Evolutionary conservation across 2,113 vertebrate genomes (phyloP).

Genomic region (Butorides virescens): DNA sequence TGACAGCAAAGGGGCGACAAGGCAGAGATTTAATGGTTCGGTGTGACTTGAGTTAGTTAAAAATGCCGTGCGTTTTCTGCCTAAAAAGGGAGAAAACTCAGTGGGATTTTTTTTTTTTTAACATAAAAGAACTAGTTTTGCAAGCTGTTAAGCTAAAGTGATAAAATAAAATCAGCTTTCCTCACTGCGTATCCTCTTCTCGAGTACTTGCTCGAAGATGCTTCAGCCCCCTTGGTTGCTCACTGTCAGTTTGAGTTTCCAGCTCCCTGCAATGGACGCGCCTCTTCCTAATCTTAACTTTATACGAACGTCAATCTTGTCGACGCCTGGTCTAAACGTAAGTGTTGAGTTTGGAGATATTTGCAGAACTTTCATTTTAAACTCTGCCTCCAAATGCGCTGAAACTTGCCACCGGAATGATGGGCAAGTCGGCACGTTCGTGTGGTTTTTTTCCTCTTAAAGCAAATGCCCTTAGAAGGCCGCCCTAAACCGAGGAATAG

Average conservation of each 20-base stretch:
- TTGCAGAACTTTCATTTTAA: not conserved
- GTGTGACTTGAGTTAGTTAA: not conserved
- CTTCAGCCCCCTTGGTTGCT: not conserved
- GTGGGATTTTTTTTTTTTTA: not conserved
- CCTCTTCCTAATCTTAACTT: not conserved
- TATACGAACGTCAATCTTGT: not conserved
- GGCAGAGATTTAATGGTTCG: not conserved
- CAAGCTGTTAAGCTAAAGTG: not conserved
- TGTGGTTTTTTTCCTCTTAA: not conserved
- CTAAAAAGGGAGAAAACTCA: not conserved
- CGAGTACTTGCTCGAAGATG: not conserved
- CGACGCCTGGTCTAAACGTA: not conserved
- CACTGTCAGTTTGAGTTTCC: not conserved
- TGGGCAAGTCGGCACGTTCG: rapidly evolving
- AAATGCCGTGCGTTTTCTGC: not conserved
- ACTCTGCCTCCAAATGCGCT: not conserved
- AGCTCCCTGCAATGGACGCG: not conserved
- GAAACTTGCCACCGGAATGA: not conserved
- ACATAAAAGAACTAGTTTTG: not conserved
- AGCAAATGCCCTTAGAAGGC: constrained; percentile 17
- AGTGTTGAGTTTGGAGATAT: not conserved
- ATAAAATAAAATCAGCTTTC: not conserved
- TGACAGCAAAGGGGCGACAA: not conserved
- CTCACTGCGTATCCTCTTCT: not conserved
- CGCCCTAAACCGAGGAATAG: not conserved